phyloP scores from a whole-genome alignment of 2,888 invertebrate genomes.

The Archips crataeganus region DNA sequence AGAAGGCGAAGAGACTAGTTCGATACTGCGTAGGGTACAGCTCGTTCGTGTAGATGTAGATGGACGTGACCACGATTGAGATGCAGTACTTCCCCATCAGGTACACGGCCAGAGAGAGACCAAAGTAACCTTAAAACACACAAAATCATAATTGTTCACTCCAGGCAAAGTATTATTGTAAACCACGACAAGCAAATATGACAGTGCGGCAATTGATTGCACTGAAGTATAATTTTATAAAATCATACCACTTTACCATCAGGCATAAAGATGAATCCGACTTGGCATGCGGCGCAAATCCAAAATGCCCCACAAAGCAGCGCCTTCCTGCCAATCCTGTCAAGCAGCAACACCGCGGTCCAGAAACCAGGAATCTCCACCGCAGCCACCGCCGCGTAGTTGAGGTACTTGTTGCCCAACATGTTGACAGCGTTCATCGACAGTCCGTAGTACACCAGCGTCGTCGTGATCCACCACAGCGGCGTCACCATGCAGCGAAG shows the following conservation, averaged over 20 bases:
- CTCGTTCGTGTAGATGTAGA: conserved; percentile 87
- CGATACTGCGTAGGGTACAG: conserved; percentile 87
- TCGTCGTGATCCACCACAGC: conserved; percentile 89
- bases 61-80: conserved; percentile 82
- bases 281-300: conserved; percentile 71
- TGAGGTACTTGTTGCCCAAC: conserved; percentile 88
- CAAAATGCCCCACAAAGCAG: conserved; percentile 83
- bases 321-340: conserved; percentile 82
- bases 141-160: background rate
- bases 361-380: conserved; percentile 89
- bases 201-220: no score
- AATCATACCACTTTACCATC: conserved; percentile 58
- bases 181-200: no score
- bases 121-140: conserved; percentile 14
- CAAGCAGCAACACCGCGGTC: conserved; percentile 82
- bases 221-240: background rate
- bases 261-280: conserved; percentile 68
- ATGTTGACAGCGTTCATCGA: conserved; percentile 89
- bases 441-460: conserved; percentile 90
- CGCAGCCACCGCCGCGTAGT: conserved; percentile 86
- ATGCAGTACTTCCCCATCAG: conserved; percentile 85
- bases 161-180: background rate
- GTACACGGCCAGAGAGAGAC: conserved; percentile 71
- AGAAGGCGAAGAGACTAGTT: conserved; percentile 85
- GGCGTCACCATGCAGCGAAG: conserved; percentile 84